Base-by-base conservation (phyloP, 2,888 invertebrate genomes). In the Stramonita haemastoma region DNA sequence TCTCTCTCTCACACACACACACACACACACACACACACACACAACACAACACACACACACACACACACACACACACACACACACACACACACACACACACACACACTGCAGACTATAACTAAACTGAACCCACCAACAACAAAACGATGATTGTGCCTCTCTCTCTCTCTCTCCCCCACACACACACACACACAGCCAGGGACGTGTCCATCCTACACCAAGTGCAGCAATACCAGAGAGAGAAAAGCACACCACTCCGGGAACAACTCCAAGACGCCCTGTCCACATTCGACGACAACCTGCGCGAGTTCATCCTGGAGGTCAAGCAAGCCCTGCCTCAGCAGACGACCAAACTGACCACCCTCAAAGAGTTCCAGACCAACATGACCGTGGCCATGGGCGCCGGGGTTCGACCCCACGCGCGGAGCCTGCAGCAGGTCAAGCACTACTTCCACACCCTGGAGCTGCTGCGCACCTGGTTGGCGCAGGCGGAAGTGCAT, bases 261-360 rank as follows among this genome's bases (percentile, higher is more conserved):
- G 83, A 79, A 91, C 81, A 81, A 29, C 91, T 94, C 90, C 90
- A 93, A 66, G 94, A 95, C 89, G 85, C 90, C 22, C 94, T 94
- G 88, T 91, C 92, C 88, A 91, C 91, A 15, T 93, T 95, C 66
- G 94, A 94, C 87, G 86, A 87, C 34, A 92, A 91, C 81, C 92
- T 94, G n/a, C 92, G 91, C 29, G 93, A 93, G 87, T 94, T 94
- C 91, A 92, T 93, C 86, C 90, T 93, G 57, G 90, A 91, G n/a
- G 90, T 94, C 57, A 93, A 93, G 77, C 92, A 91, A 15, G 86
- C 92, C 26, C 90, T 94, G 13, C 94, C 94, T 0, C 91, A 91
- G 19, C 90, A 90, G 22, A 84, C 91, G 26, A 89, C 90, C 5
- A 79, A 86, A 66, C 91, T 94, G 19, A 85, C 91, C 34, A 92